A percentile compares a stretch with the other conserved stretches of the same genome.
These are phyloP conservation scores for Ramphastos sulfuratus DNA, from an alignment of 2,113 vertebrate species.

Conservation along the genomic window DNA sequence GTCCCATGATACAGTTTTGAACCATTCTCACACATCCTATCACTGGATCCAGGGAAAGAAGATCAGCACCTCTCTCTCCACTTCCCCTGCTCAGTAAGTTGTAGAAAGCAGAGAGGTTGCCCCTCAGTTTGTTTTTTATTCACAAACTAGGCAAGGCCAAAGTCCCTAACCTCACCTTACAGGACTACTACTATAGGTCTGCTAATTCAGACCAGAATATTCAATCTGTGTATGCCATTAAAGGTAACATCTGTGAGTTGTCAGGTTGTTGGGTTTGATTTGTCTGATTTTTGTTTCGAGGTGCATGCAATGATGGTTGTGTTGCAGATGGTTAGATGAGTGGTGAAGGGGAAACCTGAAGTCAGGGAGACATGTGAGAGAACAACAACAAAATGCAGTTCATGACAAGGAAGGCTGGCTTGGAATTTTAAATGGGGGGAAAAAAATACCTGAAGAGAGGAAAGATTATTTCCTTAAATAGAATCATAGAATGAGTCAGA, in stretches of 20 bases:
- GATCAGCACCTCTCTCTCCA: background rate
- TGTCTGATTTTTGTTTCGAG: background rate
- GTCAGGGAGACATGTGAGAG: background rate
- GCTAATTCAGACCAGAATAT: background rate
- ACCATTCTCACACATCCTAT: background rate
- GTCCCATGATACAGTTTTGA: no score
- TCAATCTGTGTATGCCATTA: background rate
- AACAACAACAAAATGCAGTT: background rate
- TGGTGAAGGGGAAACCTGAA: background rate
- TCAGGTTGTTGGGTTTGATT: no score
- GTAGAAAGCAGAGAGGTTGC: accelerated
- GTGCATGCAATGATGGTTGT: background rate
- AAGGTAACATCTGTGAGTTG: no score
- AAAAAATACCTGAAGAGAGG: background rate
- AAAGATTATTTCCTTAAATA: background rate
- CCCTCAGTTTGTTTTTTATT: background rate
- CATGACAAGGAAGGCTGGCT: background rate
- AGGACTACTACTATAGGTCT: background rate
- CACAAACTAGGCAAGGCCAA: background rate
- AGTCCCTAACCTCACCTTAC: background rate
- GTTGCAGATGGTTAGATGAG: background rate
- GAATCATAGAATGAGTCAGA: no score
- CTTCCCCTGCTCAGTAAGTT: background rate
- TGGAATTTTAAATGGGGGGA: background rate
- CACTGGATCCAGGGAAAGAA: background rate